Percentiles rank a stretch among this genome's conserved stretches.
These are phyloP conservation scores for Cottoperca gobio DNA, from an alignment of 2,797 vertebrate genomes.

Conservation along the genomic window DNA sequence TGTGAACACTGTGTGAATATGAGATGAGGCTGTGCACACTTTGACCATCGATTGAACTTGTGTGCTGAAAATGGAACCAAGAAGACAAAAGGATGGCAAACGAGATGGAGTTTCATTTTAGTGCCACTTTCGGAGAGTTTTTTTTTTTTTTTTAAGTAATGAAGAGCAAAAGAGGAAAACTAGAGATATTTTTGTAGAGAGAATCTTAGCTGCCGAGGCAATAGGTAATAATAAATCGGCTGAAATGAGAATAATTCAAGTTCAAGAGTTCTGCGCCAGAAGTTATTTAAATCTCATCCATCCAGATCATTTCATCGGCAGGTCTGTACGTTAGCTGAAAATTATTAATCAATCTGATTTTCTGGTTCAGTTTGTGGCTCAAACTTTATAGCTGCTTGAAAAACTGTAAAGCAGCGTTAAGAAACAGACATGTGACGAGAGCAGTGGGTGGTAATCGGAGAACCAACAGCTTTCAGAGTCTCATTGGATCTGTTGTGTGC, in stretches of 20 bases:
- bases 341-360: slow-evolving; percentile 17
- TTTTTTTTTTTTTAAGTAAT: slow-evolving; percentile 17
- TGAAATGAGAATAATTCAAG: slow-evolving; percentile 36
- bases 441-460: slow-evolving; percentile 31
- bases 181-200: background rate
- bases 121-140: background rate
- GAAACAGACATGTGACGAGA: slow-evolving; percentile 25
- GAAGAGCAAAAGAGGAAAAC: slow-evolving; percentile 13
- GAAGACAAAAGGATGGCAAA: background rate
- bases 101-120: slow-evolving; percentile 15
- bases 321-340: background rate
- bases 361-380: slow-evolving; percentile 17
- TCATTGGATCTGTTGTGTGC: slow-evolving; percentile 31
- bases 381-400: slow-evolving; percentile 6
- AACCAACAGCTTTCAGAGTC: slow-evolving; percentile 15
- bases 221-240: slow-evolving; percentile 1
- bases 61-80: background rate
- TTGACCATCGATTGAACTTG: slow-evolving; percentile 25
- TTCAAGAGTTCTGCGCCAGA: slow-evolving; percentile 34
- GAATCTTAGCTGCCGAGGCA: slow-evolving; percentile 18
- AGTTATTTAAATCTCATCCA: slow-evolving; percentile 39
- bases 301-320: slow-evolving; percentile 16
- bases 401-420: slow-evolving; percentile 14
- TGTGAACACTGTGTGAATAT: background rate
- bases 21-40: slow-evolving; percentile 4